Conservation (phyloP, 2,113 vertebrate species). For the Equus przewalskii region DNA sequence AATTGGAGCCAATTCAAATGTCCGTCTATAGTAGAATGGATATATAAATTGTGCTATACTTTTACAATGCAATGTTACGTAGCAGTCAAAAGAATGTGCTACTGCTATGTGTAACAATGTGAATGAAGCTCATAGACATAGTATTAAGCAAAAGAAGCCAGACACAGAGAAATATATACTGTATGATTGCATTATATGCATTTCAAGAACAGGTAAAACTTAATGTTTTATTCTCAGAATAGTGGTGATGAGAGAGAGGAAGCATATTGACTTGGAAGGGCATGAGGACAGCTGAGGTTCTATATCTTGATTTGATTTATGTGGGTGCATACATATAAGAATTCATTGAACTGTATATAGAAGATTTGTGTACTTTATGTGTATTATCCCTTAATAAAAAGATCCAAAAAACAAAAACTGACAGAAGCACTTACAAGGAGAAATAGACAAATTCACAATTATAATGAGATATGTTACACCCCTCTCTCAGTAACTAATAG, state of each 20-base stretch:
- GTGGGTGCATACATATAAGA: neutral
- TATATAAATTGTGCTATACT: neutral
- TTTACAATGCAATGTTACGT: neutral
- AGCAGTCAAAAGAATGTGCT: neutral
- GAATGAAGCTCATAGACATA: neutral
- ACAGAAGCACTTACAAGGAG: neutral
- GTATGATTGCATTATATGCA: neutral
- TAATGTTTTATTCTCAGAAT: neutral
- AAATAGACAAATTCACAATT: neutral
- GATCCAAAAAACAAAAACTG: neutral
- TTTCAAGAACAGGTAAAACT: neutral
- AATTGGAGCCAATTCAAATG: neutral
- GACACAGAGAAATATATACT: neutral
- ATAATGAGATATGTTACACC: neutral
- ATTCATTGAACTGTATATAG: neutral
- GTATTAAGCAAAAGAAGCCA: slow-evolving; percentile 21
- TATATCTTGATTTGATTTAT: neutral
- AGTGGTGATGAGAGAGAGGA: neutral
- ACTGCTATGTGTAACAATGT: neutral
- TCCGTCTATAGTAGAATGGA: neutral
- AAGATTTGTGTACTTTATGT: neutral
- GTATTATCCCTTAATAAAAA: neutral
- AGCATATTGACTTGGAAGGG: neutral
- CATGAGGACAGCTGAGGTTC: neutral
- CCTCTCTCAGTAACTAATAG: neutral